Evolutionary conservation across 2,797 vertebrate genomes (phyloP), one percentile per base, ranked within the genome.

Genomic region (Tinamus major): DNA sequence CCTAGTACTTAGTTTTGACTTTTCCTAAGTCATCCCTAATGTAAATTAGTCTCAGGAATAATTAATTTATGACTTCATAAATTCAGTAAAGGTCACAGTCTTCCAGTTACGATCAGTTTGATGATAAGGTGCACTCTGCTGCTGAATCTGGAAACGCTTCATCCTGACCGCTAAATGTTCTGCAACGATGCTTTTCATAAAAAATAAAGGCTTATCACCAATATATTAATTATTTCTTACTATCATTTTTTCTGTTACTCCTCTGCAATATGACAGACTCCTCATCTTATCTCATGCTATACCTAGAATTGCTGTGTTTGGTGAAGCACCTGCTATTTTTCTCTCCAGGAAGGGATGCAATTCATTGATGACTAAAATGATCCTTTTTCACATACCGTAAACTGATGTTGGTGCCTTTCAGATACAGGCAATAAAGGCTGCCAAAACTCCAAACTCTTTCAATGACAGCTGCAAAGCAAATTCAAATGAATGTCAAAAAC

Each of bases 21-120:
- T 86, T 90, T 76, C 80, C 51, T 91, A 56, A 78, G 27, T 26
- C 9, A 69, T 41, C 48, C 85, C 58, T 71, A 82, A 58, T 39
- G 79, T 0, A 0, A 72, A 70, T 62, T 75, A 23, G 9, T 78
- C 90, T 84, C 42, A 59, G 31, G 26, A 87, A 55, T 48, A 90
- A 84, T 27, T 9, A 89, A 82, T 85, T 86, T 67, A 92, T 58
- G 16, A 87, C 67, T 89, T 90, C 44, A 77, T 82, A 77, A 75
- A 56, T 74, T 78, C 51, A 53, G 5, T 53, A 92, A 85, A 92
- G 53, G 62, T 91, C 87, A 87, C 14, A 37, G 15, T 87, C 10
- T 83, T 64, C 44, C 1, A 13, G 72, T 49, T 71, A 72, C 26
- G 10, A 76, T 21, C 2, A 4, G 21, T 63, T 59, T 79, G 31